Conservation (phyloP, 2,888 invertebrate species). For the Philhelius pedissequus region DNA sequence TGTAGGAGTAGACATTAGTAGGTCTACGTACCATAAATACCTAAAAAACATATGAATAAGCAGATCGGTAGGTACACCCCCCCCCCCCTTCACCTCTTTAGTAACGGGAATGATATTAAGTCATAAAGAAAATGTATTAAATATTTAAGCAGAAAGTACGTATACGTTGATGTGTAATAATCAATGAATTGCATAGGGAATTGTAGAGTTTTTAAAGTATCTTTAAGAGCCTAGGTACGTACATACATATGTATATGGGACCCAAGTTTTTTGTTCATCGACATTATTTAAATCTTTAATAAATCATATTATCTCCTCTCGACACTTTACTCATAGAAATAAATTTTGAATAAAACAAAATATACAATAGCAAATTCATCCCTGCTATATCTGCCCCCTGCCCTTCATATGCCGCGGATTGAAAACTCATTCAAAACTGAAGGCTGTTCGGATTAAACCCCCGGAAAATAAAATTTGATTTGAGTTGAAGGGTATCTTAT, state of each 20-base stretch:
- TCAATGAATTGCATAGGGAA: no score
- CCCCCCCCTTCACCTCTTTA: no score
- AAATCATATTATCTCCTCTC: neutral
- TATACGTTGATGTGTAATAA: no score
- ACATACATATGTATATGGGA: neutral
- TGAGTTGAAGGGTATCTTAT: constrained; percentile 68
- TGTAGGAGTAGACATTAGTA: no score
- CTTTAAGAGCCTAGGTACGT: no score
- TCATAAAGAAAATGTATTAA: no score
- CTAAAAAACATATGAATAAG: no score
- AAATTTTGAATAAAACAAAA: neutral
- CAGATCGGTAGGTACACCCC: no score
- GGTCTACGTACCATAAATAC: no score
- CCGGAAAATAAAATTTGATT: constrained; percentile 69
- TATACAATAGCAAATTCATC: constrained; percentile 41
- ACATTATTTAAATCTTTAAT: neutral
- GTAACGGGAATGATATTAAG: no score
- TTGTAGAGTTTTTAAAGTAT: no score
- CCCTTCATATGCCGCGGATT: neutral
- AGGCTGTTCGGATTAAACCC: constrained; percentile 50
- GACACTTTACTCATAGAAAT: constrained; percentile 4
- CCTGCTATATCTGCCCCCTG: neutral
- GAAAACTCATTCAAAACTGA: constrained; percentile 48
- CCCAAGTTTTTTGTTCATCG: neutral
- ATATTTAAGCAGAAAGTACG: no score